These are phyloP conservation scores for Trachelus troglodyta DNA, from an alignment of 2,888 invertebrate genomes.

Conservation along the genomic window DNA sequence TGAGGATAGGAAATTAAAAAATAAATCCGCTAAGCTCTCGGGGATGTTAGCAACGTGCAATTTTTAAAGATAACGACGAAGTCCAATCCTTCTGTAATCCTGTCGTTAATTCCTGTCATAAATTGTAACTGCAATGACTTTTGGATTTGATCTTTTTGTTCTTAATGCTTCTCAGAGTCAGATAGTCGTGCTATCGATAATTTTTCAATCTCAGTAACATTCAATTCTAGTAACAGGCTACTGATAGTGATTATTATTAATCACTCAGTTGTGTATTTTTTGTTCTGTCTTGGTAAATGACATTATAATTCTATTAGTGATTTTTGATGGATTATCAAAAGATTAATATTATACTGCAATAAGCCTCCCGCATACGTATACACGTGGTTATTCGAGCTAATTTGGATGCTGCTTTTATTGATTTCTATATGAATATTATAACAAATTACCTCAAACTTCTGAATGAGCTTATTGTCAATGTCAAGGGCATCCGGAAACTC, in stretches of 20 bases:
- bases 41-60: background rate
- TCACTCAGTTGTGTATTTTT: background rate
- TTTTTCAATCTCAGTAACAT: background rate
- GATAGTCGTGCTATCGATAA: background rate
- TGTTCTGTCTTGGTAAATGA: background rate
- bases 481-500: conserved; percentile 35
- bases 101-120: background rate
- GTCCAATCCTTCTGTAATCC: background rate
- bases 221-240: background rate
- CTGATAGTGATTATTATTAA: background rate
- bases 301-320: background rate
- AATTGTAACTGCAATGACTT: background rate
- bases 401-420: background rate
- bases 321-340: background rate
- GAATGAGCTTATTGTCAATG: conserved; percentile 28
- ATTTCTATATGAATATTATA: background rate
- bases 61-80: background rate
- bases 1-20: background rate
- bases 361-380: background rate
- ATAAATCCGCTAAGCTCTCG: background rate
- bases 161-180: background rate
- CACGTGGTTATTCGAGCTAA: background rate
- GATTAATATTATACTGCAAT: background rate
- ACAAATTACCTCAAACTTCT: conserved; percentile 37
- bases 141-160: background rate